These are phyloP conservation scores for Cryptus armator DNA, from an alignment of 2,888 invertebrate species.

Conservation along the genomic window DNA sequence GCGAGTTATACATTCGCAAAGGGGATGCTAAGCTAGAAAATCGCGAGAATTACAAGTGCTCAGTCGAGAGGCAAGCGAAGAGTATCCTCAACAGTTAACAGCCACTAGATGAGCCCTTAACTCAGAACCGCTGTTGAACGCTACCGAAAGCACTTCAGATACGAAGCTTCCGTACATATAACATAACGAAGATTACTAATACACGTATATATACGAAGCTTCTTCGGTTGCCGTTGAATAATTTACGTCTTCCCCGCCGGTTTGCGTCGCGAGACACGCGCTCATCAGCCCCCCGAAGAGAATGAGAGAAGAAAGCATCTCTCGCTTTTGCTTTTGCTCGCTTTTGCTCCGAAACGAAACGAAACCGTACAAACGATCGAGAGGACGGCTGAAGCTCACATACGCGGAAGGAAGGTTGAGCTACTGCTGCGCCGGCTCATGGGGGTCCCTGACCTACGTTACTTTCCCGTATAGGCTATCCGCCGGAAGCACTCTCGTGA, in stretches of 20 bases:
- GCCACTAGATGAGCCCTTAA: slow-evolving; percentile 12
- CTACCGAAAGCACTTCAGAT: slow-evolving; percentile 7
- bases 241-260: background rate
- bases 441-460: slow-evolving; percentile 72
- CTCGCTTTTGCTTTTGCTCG: background rate
- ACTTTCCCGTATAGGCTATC: slow-evolving; percentile 62
- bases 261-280: background rate
- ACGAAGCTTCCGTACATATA: background rate
- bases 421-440: slow-evolving; percentile 62
- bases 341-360: background rate
- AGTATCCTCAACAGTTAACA: background rate
- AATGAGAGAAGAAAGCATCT: slow-evolving; percentile 4
- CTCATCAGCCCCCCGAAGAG: slow-evolving; percentile 13
- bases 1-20: background rate
- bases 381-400: slow-evolving; percentile 5
- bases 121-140: background rate
- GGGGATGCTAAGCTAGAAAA: background rate
- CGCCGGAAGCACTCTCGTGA: slow-evolving; percentile 64
- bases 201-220: background rate
- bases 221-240: background rate
- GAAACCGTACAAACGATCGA: slow-evolving; percentile 12
- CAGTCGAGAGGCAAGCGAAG: slow-evolving; percentile 4
- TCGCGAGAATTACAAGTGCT: background rate
- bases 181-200: slow-evolving; percentile 19
- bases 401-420: slow-evolving; percentile 39